A percentile compares a stretch with the other conserved stretches of the same genome.
These are phyloP conservation scores for Cacoxenus indagator DNA, from an alignment of 2,888 invertebrate species.

Conservation along the genomic window DNA sequence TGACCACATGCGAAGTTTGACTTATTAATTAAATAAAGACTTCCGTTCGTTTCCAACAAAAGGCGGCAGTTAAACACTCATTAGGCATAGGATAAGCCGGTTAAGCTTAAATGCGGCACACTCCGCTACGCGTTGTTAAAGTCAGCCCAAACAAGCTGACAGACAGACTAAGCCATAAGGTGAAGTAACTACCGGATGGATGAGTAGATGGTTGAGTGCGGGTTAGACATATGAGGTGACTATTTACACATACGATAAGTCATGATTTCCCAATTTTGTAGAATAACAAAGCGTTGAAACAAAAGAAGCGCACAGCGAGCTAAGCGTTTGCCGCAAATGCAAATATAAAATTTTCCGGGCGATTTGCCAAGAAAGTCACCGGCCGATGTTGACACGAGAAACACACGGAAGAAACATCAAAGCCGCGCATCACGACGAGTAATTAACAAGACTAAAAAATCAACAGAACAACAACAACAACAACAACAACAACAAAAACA, in stretches of 20 bases:
- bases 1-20: background rate
- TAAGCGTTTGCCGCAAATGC: background rate
- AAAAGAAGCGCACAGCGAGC: background rate
- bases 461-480: too few species aligned
- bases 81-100: background rate
- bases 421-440: conserved; percentile 45
- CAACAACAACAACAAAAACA: too few species aligned
- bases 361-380: conserved; percentile 2
- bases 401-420: background rate
- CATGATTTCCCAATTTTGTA: conserved; percentile 16
- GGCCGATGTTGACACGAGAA: background rate
- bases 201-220: background rate
- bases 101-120: background rate
- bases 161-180: conserved; percentile 1
- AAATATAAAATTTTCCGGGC: background rate
- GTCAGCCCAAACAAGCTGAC: background rate
- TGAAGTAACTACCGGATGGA: conserved; percentile 15
- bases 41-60: background rate
- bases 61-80: background rate
- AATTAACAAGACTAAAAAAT: conserved; percentile 66
- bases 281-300: conserved; percentile 6
- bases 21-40: conserved; percentile 7
- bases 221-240: background rate
- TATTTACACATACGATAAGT: conserved; percentile 9
- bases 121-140: background rate